Evolutionary conservation across 64 coral and sea anemone genomes (phyloP).

Genomic region (Platygyra sinensis): DNA sequence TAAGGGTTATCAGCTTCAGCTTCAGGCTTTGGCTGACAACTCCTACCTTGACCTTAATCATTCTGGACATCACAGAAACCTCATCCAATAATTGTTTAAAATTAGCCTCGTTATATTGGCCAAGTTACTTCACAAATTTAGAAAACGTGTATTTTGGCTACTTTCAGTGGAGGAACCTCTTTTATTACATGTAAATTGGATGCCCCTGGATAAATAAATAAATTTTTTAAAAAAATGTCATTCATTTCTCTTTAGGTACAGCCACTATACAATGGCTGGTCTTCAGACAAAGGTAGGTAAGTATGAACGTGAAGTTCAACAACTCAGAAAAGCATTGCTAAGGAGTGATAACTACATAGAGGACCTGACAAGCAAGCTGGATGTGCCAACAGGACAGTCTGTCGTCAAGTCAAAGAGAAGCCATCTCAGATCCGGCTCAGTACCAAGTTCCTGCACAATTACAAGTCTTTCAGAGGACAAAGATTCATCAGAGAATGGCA

Average conservation of each 20-base stretch:
- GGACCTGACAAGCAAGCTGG: slow-evolving; percentile 65
- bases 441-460: slow-evolving; percentile 3
- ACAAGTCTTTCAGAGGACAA: slow-evolving; percentile 9
- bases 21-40: too few relatives aligned
- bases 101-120: too few relatives aligned
- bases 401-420: not conserved
- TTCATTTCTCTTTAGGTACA: slow-evolving; percentile 52
- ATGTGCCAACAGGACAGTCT: slow-evolving; percentile 14
- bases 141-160: too few relatives aligned
- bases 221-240: too few relatives aligned
- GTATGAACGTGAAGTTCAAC: slow-evolving; percentile 95
- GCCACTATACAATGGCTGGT: slow-evolving; percentile 85
- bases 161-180: not conserved
- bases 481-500: not conserved
- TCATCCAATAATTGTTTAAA: too few relatives aligned
- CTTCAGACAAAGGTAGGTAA: slow-evolving; percentile 89
- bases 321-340: slow-evolving; percentile 79
- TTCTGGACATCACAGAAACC: too few relatives aligned
- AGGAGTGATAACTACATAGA: slow-evolving; percentile 91
- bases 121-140: too few relatives aligned
- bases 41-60: too few relatives aligned
- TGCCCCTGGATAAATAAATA: too few relatives aligned
- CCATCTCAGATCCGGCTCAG: not conserved
- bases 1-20: too few relatives aligned
- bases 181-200: too few relatives aligned